Base-by-base conservation (phyloP, 2,113 vertebrate genomes). In the Calypte anna region DNA sequence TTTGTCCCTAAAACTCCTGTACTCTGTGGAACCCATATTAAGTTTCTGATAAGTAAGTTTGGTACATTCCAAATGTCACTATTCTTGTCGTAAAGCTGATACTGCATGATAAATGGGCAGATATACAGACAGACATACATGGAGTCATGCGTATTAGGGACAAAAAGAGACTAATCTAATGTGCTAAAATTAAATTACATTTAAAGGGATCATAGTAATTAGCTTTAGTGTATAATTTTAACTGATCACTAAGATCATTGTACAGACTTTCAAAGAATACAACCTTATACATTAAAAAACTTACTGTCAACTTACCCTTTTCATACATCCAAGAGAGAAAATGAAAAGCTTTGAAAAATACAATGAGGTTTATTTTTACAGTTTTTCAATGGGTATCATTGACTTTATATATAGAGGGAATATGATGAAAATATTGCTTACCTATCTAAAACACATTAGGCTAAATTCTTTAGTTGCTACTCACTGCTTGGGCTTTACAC, bases 21-120 rank as follows among this genome's bases (percentile, higher is more conserved):
- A 69, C 53, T 94, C 66, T 75, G 69, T 86, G 92, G 63, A 80
- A 93, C 61, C n/a, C 72, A 82, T 90, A 96, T 94, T 97, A 93
- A 85, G 66, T 97, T 96, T 97, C 84, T 74, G 81, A 61, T 94
- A 96, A 86, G 90, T 96, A 82, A 44, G 67, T 76, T 82, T 93
- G 20, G 50, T 83, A 88, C 82, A 53, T 96, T 96, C 72, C 87
- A 83, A 94, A 84, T 79, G 44, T 88, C 77, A 80, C 27, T 89
- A 15, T 94, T 97, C 88, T 57, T 62, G 62, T 86, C 4, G 1
- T 91, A 91, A 84, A 91, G 62, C 13, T 96, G 77, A 82, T 94
- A 91, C 44, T 1, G 4, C 21, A 62, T 69, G 75, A 93, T 78
- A 93, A 96, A 92, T 64, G 36, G 44, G 67, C 14, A 85, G 82